phyloP scores from a whole-genome alignment of 1,140 invertebrate species.

The Drosophila albomicans region DNA sequence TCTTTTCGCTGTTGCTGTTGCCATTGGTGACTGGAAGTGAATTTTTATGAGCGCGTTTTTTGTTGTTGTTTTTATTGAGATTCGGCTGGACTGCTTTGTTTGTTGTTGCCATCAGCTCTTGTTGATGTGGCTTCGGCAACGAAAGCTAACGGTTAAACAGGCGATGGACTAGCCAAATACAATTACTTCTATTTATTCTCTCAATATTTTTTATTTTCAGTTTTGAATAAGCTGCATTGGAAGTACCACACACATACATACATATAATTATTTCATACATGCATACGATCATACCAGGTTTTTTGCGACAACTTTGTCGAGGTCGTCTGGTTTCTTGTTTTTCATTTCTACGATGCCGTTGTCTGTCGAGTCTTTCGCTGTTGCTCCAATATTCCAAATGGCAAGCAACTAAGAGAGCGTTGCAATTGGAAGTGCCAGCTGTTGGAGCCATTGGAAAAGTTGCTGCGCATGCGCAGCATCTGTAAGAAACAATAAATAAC shows the following conservation, averaged over 20 bases:
- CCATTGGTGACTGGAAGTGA: conserved; percentile 58
- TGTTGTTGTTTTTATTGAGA: conserved; percentile 35
- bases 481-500: conserved; percentile 11
- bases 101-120: conserved; percentile 15
- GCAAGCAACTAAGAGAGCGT: conserved; percentile 20
- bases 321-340: conserved; percentile 79
- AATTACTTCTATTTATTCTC: neutral
- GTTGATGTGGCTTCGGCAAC: conserved; percentile 26
- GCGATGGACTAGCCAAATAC: neutral
- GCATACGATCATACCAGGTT: conserved; percentile 21
- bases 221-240: conserved; percentile 15
- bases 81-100: conserved; percentile 41
- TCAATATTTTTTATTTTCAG: conserved; percentile 15
- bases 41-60: conserved; percentile 56
- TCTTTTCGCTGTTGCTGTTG: conserved; percentile 30
- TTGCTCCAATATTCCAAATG: conserved; percentile 57
- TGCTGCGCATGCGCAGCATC: conserved; percentile 26
- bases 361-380: conserved; percentile 52
- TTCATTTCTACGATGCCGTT: conserved; percentile 57
- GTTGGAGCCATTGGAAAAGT: conserved; percentile 37
- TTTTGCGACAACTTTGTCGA: conserved; percentile 77
- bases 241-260: neutral
- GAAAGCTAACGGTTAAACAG: conserved; percentile 25
- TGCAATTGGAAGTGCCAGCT: conserved; percentile 50
- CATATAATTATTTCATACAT: conserved; percentile 15